Base-by-base conservation (phyloP, 1,140 invertebrate genomes). In the Drosophila trapezifrons region DNA sequence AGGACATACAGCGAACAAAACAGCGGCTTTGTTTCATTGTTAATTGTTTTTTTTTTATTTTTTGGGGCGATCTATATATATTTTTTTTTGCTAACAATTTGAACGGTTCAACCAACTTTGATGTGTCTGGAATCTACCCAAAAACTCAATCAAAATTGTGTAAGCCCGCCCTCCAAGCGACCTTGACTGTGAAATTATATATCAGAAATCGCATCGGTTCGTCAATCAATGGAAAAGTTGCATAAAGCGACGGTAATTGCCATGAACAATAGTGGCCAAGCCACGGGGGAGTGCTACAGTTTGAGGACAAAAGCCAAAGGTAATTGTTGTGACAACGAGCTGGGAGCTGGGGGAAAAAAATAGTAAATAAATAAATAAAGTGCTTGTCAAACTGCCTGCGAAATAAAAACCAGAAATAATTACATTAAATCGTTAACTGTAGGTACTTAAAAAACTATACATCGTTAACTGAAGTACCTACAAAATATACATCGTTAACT, bases 181-280 rank as follows among this genome's bases (percentile, higher is more conserved):
- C 83, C 83, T 83, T 87, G 84, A 89, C 84, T 87, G 38, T 86
- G 76, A 86, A 76, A 66, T 69, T 56, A 47, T 47, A 49, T 52
- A 37, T 58, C 52, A 65, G 54, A n/a, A n/a, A 42, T 40, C 58
- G 47, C n/a, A 42, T 45, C 58, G 52, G n/a, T 55, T 42, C 29
- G 35, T 43, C 40, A 57, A 70, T 49, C 29, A 47, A 72, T 46
- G 37, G 52, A 66, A 66, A 70, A 76, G 62, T 86, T 87, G 79
- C 79, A 82, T 79, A 79, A 86, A 82, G 55, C 62, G 20, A 51
- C 13, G 66, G 71, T 69, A 87, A 86, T 86, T 86, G 69, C 45
- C 60, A 37, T 42, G 43, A 85, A 82, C 76, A 83, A 87, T 63
- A 66, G 70, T 65, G 25, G 29, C 35, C 43, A 40, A 51, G 27